Conservation (phyloP, 2,797 vertebrate species). For the Ctenopoma kingsleyae region DNA sequence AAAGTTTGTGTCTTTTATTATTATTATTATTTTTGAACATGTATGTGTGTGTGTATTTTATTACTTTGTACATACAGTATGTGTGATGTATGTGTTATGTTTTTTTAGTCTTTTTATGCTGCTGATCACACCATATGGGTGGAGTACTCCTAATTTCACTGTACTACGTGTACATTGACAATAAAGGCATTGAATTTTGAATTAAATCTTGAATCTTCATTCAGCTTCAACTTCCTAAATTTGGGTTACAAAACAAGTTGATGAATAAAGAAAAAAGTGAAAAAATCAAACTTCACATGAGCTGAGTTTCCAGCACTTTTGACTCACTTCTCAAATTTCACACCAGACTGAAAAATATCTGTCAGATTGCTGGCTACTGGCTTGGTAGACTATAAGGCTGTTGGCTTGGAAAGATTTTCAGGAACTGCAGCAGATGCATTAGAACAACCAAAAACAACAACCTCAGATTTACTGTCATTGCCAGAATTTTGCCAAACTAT, state of each 20-base stretch:
- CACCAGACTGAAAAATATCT: slow-evolving; percentile 18
- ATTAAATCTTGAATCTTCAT: background rate
- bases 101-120: too few relatives aligned
- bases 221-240: background rate
- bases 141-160: too few relatives aligned
- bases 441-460: background rate
- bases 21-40: too few relatives aligned
- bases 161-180: too few relatives aligned
- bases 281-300: background rate
- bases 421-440: slow-evolving; percentile 16
- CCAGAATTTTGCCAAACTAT: background rate
- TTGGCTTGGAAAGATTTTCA: slow-evolving; percentile 20
- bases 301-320: background rate
- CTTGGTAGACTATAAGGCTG: slow-evolving; percentile 13
- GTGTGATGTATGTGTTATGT: too few relatives aligned
- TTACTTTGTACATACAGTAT: too few relatives aligned
- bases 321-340: slow-evolving; percentile 16
- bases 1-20: too few relatives aligned
- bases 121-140: too few relatives aligned
- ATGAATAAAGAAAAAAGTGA: background rate
- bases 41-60: too few relatives aligned
- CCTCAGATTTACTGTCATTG: background rate
- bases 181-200: too few relatives aligned
- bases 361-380: slow-evolving; percentile 16
- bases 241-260: background rate